Conservation (phyloP, 2,113 vertebrate species). For the Thalassoma bifasciatum region DNA sequence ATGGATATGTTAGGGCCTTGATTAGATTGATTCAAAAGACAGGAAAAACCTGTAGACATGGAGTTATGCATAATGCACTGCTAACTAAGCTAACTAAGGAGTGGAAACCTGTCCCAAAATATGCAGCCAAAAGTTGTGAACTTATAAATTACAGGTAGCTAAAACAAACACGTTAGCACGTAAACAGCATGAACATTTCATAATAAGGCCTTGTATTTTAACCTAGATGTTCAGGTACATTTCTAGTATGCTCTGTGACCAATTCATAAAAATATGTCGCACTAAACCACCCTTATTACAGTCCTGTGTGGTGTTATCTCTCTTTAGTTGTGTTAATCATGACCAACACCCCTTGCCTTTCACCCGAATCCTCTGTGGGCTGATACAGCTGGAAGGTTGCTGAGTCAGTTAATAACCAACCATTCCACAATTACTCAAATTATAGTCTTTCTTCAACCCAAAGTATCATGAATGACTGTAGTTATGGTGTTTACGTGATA, state of each 20-base stretch:
- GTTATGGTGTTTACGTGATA: neutral
- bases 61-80: no score
- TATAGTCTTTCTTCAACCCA: neutral
- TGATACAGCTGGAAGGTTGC: neutral
- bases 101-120: no score
- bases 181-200: no score
- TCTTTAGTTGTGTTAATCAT: neutral
- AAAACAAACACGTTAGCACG: no score
- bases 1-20: no score
- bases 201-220: no score
- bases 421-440: neutral
- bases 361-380: neutral
- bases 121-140: no score
- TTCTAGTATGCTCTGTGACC: neutral
- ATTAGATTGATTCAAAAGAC: no score
- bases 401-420: neutral
- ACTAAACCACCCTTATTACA: neutral
- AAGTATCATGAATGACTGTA: neutral
- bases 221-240: no score
- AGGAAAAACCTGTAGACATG: no score
- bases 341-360: neutral
- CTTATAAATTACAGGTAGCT: no score
- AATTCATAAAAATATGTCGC: neutral
- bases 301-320: neutral
- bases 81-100: no score